Percentiles rank a stretch among this genome's conserved stretches.
Conservation (phyloP, 2,888 invertebrate species). For the Lycia hirtaria region DNA sequence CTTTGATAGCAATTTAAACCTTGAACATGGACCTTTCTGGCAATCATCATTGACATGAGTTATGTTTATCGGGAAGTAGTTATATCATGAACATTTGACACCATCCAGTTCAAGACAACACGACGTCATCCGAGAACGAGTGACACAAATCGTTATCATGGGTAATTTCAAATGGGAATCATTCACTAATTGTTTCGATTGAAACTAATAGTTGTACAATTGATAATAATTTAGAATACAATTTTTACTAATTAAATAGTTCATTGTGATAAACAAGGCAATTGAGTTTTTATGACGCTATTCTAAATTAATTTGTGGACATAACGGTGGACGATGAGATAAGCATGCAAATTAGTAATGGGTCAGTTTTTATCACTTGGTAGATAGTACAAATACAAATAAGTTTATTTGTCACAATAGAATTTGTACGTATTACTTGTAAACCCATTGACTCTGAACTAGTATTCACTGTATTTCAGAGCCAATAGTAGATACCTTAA, state of each 20-base stretch:
- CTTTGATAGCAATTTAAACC: too few relatives aligned
- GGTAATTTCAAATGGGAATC: conserved; percentile 6
- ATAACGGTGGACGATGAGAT: conserved; percentile 17
- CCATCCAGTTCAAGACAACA: not conserved
- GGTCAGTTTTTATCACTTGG: not conserved
- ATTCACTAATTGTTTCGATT: conserved; percentile 24
- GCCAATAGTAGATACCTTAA: too few relatives aligned
- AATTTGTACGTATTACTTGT: too few relatives aligned
- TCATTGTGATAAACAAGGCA: conserved; percentile 20
- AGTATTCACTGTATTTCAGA: too few relatives aligned
- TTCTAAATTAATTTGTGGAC: conserved; percentile 13
- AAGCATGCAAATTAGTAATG: conserved; percentile 10
- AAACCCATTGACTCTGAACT: too few relatives aligned
- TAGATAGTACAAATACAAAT: not conserved
- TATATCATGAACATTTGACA: too few relatives aligned
- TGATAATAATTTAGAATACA: conserved; percentile 16
- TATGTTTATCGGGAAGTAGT: too few relatives aligned
- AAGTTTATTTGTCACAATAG: too few relatives aligned
- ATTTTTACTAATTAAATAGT: conserved; percentile 17
- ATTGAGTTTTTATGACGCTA: conserved; percentile 18
- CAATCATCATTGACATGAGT: too few relatives aligned
- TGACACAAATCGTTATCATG: conserved; percentile 5
- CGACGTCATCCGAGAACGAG: not conserved
- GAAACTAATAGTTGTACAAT: conserved; percentile 19
- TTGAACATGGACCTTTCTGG: too few relatives aligned